These are phyloP conservation scores for Adrianichthys oophorus DNA, from an alignment of 2,797 vertebrate genomes.

Conservation along the genomic window DNA sequence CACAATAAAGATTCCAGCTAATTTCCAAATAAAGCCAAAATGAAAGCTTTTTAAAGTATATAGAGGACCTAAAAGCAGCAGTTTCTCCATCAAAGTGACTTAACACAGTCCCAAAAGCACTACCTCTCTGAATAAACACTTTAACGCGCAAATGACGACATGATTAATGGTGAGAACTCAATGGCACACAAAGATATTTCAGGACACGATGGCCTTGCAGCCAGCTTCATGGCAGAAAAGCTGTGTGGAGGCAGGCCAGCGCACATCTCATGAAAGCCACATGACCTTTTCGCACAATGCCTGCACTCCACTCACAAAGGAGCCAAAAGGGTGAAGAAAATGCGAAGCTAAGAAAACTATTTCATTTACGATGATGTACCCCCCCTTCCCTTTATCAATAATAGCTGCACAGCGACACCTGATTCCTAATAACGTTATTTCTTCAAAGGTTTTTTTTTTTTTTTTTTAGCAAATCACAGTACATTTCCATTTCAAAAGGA, in stretches of 20 bases:
- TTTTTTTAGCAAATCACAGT: conserved; percentile 82
- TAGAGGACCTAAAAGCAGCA: background rate
- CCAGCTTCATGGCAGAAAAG: conserved; percentile 53
- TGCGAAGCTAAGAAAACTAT: conserved; percentile 65
- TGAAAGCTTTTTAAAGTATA: too few relatives aligned
- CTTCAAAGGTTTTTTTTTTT: conserved; percentile 80
- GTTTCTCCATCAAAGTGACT: background rate
- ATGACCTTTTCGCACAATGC: conserved; percentile 72
- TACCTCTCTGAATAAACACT: background rate
- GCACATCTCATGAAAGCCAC: conserved; percentile 51
- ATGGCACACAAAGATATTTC: conserved; percentile 20
- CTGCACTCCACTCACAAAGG: conserved; percentile 59
- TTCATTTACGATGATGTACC: conserved; percentile 80
- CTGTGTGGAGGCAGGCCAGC: conserved; percentile 66
- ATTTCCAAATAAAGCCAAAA: too few relatives aligned
- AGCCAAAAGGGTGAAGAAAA: conserved; percentile 64
- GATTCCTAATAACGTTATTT: conserved; percentile 89
- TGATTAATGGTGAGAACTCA: conserved; percentile 20
- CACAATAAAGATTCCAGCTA: too few relatives aligned
- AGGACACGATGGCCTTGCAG: conserved; percentile 33
- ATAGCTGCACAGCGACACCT: conserved; percentile 76
- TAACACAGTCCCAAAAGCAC: background rate
- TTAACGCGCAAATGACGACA: conserved; percentile 11
- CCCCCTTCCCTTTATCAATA: conserved; percentile 60
- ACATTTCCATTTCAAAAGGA: conserved; percentile 91